Evolutionary conservation across 1,140 invertebrate genomes (phyloP), one percentile per base, ranked within the genome.

Genomic region (Theocolax elegans): DNA sequence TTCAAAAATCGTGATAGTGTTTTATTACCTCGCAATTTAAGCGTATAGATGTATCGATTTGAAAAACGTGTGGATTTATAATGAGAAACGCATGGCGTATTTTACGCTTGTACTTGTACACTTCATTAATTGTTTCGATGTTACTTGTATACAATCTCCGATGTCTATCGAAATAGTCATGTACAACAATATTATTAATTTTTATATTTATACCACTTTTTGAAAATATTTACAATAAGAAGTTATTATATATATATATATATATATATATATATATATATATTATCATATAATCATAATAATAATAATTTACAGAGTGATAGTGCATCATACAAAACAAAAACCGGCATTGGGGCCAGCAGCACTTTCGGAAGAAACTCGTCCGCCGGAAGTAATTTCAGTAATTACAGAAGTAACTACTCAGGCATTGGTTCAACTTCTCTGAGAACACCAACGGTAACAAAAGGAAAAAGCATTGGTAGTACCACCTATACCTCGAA

Each of bases 301-400:
- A n/a, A n/a, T n/a, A n/a, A n/a, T n/a, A n/a, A n/a, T 56, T 81
- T 82, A 31, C 76, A 86, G 84, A 75, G 76, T 63, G 82, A 84
- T 54, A 59, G 72, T 19, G 77, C 78, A 46, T 67, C 77, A 54
- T 86, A 84, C 69, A 75, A 80, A 76, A 65, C 79, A 25, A 82
- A 78, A 75, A 72, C 67, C 38, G 68, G 72, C 31, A 60, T 75
- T 53, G 67, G 72, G 15, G 67, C 75, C 38, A 73, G 76, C 31
- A 71, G 64, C 23, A 73, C 73, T 65, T 82, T 75, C 49, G 76
- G 79, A n/a, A 78, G 80, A 59, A 79, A 74, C 58, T n/a, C 77
- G 8, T 72, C 81, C 4, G 70, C 75, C 10, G 77, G 76, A 69
- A 83, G 75, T 70, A 75, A 70, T 54, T 71, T 81, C 15, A 72